A percentile compares a stretch with the other conserved stretches of the same genome.
Evolutionary conservation across 2,888 invertebrate species (phyloP).

Genomic region (Formica aserva): DNA sequence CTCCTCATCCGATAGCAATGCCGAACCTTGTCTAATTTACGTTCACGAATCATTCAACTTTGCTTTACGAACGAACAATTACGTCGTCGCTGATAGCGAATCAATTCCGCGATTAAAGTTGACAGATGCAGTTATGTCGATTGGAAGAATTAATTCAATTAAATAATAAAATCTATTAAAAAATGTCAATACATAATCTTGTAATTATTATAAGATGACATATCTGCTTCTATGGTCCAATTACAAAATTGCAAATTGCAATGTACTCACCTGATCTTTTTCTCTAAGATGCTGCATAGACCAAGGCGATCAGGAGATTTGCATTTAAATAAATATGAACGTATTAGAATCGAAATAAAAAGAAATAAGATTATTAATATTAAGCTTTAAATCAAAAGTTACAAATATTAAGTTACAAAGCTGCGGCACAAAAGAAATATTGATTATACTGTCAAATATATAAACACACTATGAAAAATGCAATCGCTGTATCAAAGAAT

Average conservation of each 20-base stretch:
- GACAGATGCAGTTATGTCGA: constrained; percentile 22
- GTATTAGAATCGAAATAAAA: constrained; percentile 71
- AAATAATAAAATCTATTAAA: constrained; percentile 12
- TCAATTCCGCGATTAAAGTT: constrained; percentile 16
- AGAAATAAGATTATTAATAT: constrained; percentile 61
- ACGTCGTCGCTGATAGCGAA: constrained; percentile 25
- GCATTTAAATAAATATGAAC: constrained; percentile 69
- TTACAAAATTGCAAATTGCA: constrained; percentile 34
- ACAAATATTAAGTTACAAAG: constrained; percentile 54
- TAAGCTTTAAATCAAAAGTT: constrained; percentile 34
- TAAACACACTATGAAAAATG: constrained; percentile 18
- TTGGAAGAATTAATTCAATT: not conserved
- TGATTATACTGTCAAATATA: constrained; percentile 22
- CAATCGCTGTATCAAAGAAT: constrained; percentile 15
- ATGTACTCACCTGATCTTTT: constrained; percentile 92
- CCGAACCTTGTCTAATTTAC: constrained; percentile 89
- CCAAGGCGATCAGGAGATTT: constrained; percentile 57
- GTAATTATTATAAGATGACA: constrained; percentile 4
- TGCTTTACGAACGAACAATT: constrained; percentile 21
- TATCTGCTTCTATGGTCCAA: constrained; percentile 38
- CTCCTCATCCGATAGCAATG: constrained; percentile 94
- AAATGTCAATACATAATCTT: not conserved
- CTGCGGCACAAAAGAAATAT: constrained; percentile 50
- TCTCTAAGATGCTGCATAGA: constrained; percentile 92
- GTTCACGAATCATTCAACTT: constrained; percentile 71